phyloP scores from a whole-genome alignment of 2,113 vertebrate species.

The Orycteropus afer region DNA sequence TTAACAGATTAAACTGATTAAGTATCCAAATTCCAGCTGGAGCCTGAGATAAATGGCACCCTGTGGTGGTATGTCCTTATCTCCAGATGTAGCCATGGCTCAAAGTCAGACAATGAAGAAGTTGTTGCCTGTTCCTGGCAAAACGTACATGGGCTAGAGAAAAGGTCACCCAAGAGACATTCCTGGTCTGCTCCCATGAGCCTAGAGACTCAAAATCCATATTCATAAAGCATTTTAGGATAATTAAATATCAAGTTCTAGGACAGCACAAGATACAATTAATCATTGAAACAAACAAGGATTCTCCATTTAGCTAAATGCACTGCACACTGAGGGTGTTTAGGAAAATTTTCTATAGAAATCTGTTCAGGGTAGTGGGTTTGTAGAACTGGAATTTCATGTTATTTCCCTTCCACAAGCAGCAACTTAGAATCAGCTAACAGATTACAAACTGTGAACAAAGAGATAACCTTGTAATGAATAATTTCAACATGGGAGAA shows the following conservation, averaged over 20 bases:
- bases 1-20: not conserved
- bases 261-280: constrained; percentile 59
- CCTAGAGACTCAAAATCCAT: constrained; percentile 60
- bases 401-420: constrained; percentile 34
- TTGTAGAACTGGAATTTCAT: constrained; percentile 23
- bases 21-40: constrained; percentile 30
- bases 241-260: constrained; percentile 74
- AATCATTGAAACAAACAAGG: constrained; percentile 66
- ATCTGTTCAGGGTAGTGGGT: not conserved
- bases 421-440: constrained; percentile 48
- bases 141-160: constrained; percentile 47
- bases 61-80: not conserved
- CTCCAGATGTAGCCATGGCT: not conserved
- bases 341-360: constrained; percentile 50
- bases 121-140: constrained; percentile 9
- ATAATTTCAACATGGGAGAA: not conserved
- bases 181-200: constrained; percentile 19
- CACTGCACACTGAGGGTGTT: not conserved
- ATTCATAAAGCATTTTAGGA: constrained; percentile 67
- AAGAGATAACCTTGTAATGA: constrained; percentile 16
- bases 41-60: not conserved
- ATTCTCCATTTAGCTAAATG: constrained; percentile 55
- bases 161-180: constrained; percentile 49
- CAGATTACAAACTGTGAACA: constrained; percentile 50
- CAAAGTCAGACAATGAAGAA: constrained; percentile 56